A percentile compares a stretch with the other conserved stretches of the same genome.
Conservation (phyloP, 2,888 invertebrate genomes). For the Stenodera caucasica region DNA sequence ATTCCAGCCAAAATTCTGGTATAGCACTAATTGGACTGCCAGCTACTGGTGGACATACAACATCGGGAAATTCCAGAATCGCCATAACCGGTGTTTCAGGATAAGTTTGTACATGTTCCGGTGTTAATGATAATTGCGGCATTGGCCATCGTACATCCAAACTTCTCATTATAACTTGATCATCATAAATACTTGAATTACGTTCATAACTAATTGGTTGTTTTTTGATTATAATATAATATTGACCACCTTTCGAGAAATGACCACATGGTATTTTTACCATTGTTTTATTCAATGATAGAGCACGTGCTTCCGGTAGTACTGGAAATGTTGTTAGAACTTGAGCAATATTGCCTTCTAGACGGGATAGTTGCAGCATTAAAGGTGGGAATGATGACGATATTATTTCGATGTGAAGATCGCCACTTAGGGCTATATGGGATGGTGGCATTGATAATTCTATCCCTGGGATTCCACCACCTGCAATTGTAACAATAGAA, state of each 20-base stretch:
- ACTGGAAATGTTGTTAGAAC: conserved; percentile 51
- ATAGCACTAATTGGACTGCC: conserved; percentile 58
- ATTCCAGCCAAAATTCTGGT: conserved; percentile 75
- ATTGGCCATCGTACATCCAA: conserved; percentile 83
- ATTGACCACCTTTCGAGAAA: conserved; percentile 72
- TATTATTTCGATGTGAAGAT: conserved; percentile 70
- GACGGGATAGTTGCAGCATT: conserved; percentile 54
- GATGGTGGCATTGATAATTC: conserved; percentile 63
- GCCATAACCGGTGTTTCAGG: conserved; percentile 75
- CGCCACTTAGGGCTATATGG: conserved; percentile 78
- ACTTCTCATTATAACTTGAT: conserved; percentile 56
- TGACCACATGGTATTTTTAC: conserved; percentile 67
- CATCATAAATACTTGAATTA: conserved; percentile 26
- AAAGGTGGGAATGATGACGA: conserved; percentile 54
- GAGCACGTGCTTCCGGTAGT: conserved; percentile 50
- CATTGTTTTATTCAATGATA: conserved; percentile 49
- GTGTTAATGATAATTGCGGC: conserved; percentile 69
- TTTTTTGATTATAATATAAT: conserved; percentile 59
- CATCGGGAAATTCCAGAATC: conserved; percentile 73
- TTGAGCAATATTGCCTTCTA: conserved; percentile 52
- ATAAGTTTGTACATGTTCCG: conserved; percentile 77
- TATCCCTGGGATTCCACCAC: conserved; percentile 49
- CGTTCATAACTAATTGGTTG: conserved; percentile 39
- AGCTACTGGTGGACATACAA: conserved; percentile 68
- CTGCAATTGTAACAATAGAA: conserved; percentile 39